Evolutionary conservation across 2,113 vertebrate genomes (phyloP), one percentile per base, ranked within the genome.

Genomic region (Tachycineta bicolor): DNA sequence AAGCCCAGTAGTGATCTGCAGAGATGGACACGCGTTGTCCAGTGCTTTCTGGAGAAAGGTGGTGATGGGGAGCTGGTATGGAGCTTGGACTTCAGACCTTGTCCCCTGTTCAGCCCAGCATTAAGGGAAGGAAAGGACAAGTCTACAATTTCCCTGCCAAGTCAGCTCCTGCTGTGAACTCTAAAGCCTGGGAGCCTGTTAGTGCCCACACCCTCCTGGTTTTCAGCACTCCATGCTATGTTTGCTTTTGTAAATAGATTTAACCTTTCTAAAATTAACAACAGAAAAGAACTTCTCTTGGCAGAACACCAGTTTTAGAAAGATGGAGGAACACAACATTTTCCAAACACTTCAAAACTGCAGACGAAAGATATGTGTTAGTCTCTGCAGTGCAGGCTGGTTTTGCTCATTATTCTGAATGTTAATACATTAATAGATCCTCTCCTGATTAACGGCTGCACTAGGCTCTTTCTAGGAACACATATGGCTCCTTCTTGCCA

Each of bases 181-280:
- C 89, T 71, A 60, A 56, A 80, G 71, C 85, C 74, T 49, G n/a
- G 43, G 55, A 93, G 77, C 60, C 84, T 59, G 44, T 55, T 87
- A 52, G 31, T 90, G 58, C 69, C 62, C 64, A 60, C 73, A 43
- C 75, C 87, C 89, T 79, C 75, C 83, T 65, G 59, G 15, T 83
- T 92, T 83, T 58, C 74, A 91, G 65, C 67, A 67, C 75, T 79
- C 87, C 31, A 1, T 29, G 78, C 89, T 89, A 68, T 50, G 67
- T 81, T 96, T 94, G 82, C 90, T 96, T 94, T 95, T 70, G 77
- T 87, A 94, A 96, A 96, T 76, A 90, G 60, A 92, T 80, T 87
- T 92, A 96, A 96, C 87, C 88, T 96, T 93, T 94, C 93, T 84
- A 96, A 94, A 96, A 95, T 96, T 97, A 97, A 90, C 74, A 80